Evolutionary conservation across 2,113 vertebrate species (phyloP), one percentile per base, ranked within the genome.

Genomic region (Bos indicus): DNA sequence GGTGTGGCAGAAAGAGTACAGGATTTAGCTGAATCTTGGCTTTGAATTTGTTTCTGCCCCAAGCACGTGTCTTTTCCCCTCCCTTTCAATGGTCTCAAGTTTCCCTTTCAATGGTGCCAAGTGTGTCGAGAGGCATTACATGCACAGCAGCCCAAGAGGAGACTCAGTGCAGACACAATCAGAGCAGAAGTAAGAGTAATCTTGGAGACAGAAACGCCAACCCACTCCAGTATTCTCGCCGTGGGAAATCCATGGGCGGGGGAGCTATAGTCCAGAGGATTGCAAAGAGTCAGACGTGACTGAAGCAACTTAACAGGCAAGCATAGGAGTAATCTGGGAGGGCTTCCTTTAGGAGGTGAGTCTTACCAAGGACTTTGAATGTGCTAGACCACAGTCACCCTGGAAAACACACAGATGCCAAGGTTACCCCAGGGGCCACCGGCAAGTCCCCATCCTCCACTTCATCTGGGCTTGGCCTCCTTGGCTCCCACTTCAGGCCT

Each of bases 391-490:
- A 78, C 21, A 7, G n/a, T 89, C 13, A 26, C 10, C 54, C 67
- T 52, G 28, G 46, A 91, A 90, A 92, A 84, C 82, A 67, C n/a
- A 77, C 1, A 59, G 40, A 80, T 23, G n/a, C 60, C 62, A 40
- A 21, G 28, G n/a, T 87, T 51, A 89, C 60, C 43, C 17, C 80
- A 81, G 60, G 80, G 67, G 36, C 43, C 26, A 67, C 54, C 25
- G 83, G 62, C 23, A 60, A 62, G 78, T 67, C 43, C 46, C 62
- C 46, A 97, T 77, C 96, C 88, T 25, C 62, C 12, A 5, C 9
- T 96, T 98, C 98, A 91, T 97, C 95, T 98, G 99, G 98, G 21
- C 71, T 99, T 98, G 98, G 98, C 98, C 98, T 98, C 98, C 52
- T 96, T 97, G 97, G 83, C 92, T 98, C 95, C 86, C 59, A 98